Conservation (phyloP, 1,140 invertebrate species). For the Drosophila mojavensis region DNA sequence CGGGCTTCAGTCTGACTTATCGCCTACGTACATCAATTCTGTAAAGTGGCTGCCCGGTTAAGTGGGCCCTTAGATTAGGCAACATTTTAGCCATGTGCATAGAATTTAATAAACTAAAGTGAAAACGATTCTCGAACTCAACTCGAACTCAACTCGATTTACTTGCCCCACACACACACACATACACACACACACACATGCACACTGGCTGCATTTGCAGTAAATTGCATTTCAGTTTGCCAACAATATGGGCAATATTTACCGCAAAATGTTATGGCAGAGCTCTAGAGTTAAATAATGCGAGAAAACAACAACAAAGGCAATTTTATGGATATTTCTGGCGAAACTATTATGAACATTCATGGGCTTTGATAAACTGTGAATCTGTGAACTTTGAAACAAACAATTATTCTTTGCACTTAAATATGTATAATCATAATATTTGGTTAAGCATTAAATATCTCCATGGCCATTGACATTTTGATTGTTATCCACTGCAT, state of each 20-base stretch:
- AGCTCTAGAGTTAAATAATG: not conserved
- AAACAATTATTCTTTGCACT: not conserved
- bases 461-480: no score
- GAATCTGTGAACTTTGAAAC: no score
- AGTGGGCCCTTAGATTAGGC: conserved; percentile 39
- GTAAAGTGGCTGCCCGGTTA: conserved; percentile 37
- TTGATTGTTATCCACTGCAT: no score
- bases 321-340: no score
- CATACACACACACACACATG: not conserved
- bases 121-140: conserved; percentile 29
- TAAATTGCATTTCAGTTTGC: conserved; percentile 4
- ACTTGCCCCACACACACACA: not conserved
- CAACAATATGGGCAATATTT: conserved; percentile 1
- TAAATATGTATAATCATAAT: not conserved
- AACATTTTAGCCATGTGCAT: conserved; percentile 34
- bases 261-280: conserved; percentile 1
- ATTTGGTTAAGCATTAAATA: not conserved
- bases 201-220: not conserved
- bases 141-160: conserved; percentile 10
- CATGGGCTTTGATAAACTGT: no score
- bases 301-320: not conserved
- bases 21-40: conserved; percentile 57
- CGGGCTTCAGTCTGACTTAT: conserved; percentile 70
- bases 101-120: conserved; percentile 66
- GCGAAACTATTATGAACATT: no score